phyloP scores from a whole-genome alignment of 2,888 invertebrate species.

The Trichacis sp. region DNA sequence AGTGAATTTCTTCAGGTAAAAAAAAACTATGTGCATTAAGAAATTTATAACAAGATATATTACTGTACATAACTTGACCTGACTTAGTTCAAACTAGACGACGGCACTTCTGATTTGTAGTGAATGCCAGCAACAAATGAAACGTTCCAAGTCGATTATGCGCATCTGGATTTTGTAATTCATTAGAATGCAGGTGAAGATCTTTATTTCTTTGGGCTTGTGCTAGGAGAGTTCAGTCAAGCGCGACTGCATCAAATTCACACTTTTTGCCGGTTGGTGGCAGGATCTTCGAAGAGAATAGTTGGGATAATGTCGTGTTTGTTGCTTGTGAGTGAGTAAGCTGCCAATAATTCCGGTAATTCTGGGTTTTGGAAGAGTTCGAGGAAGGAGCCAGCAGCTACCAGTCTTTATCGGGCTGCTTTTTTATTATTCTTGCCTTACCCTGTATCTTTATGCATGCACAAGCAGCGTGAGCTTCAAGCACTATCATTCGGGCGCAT shows the following conservation, averaged over 20 bases:
- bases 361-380: slow-evolving; percentile 59
- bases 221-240: background rate
- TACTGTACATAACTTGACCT: too few species aligned
- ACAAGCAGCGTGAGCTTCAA: slow-evolving; percentile 33
- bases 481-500: slow-evolving; percentile 56
- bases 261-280: slow-evolving; percentile 36
- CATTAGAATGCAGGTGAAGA: background rate
- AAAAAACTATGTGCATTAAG: too few species aligned
- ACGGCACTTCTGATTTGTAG: background rate
- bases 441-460: slow-evolving; percentile 44
- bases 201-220: background rate
- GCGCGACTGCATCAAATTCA: slow-evolving; percentile 41
- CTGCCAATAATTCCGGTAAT: slow-evolving; percentile 64
- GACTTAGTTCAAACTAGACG: background rate
- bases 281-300: slow-evolving; percentile 31
- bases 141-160: background rate
- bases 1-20: too few species aligned
- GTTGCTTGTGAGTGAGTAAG: slow-evolving; percentile 47
- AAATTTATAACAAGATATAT: too few species aligned
- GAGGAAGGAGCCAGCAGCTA: slow-evolving; percentile 53
- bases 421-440: slow-evolving; percentile 55
- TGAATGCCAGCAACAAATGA: background rate
- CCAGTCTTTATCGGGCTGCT: slow-evolving; percentile 59
- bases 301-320: slow-evolving; percentile 50
- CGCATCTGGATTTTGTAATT: background rate